Conservation (phyloP, 2,888 invertebrate genomes). For the Agrotis puta region DNA sequence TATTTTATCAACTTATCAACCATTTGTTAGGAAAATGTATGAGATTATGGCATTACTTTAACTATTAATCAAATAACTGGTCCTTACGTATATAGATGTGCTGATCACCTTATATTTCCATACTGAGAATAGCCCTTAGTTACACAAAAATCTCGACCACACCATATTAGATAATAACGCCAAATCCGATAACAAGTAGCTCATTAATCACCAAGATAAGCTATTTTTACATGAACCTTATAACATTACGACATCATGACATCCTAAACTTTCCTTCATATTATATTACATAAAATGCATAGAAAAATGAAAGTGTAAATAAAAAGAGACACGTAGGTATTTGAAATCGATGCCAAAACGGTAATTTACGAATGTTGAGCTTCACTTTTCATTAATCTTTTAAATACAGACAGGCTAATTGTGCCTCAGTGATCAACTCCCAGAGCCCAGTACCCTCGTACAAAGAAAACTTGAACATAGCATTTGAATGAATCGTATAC, state of each 20-base stretch:
- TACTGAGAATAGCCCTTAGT: neutral
- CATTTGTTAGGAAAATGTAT: no score
- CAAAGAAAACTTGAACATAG: neutral
- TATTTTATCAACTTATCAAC: no score
- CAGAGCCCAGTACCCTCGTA: no score
- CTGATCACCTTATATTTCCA: neutral
- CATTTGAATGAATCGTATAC: no score
- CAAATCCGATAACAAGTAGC: neutral
- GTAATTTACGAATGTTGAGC: neutral
- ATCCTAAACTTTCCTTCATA: neutral
- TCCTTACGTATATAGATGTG: no score
- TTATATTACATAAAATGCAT: neutral
- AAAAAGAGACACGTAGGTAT: neutral
- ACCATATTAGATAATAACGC: constrained; percentile 5
- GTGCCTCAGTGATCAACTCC: neutral
- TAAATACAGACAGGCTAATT: neutral
- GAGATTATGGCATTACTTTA: no score
- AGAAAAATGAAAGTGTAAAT: constrained; percentile 7
- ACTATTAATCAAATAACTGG: no score
- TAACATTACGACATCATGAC: no score
- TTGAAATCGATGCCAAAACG: constrained; percentile 4
- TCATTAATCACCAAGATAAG: constrained; percentile 38
- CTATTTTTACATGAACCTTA: constrained; percentile 22
- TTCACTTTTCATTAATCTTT: constrained; percentile 5
- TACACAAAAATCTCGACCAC: neutral